These are phyloP conservation scores for Pitangus sulphuratus DNA, from an alignment of 2,797 vertebrate genomes.

Conservation along the genomic window DNA sequence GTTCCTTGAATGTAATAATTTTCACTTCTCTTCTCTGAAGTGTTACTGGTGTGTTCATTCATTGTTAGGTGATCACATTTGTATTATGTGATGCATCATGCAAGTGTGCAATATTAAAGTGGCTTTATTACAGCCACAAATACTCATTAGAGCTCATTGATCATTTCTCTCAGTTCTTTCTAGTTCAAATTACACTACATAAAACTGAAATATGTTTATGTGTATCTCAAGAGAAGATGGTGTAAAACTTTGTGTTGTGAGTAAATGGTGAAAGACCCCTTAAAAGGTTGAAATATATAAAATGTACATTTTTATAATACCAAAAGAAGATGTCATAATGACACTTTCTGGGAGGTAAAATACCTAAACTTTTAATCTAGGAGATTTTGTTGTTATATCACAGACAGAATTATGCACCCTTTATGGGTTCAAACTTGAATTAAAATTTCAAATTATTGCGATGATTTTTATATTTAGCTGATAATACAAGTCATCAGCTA, in stretches of 20 bases:
- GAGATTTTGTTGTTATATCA: slow-evolving; percentile 24
- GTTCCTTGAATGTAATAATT: slow-evolving; percentile 11
- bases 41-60: slow-evolving; percentile 26
- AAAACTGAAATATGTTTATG: slow-evolving; percentile 58
- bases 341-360: background rate
- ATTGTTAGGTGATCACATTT: background rate
- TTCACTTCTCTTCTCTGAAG: background rate
- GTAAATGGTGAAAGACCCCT: background rate
- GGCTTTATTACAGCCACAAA: slow-evolving; percentile 57
- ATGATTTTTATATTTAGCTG: slow-evolving; percentile 1
- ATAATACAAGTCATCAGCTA: slow-evolving; percentile 14
- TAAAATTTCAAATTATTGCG: slow-evolving; percentile 25
- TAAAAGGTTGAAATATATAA: slow-evolving; percentile 61
- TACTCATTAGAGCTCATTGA: slow-evolving; percentile 39
- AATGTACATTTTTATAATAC: slow-evolving; percentile 59
- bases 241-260: slow-evolving; percentile 38
- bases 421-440: background rate
- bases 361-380: slow-evolving; percentile 54
- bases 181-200: slow-evolving; percentile 31
- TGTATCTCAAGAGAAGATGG: slow-evolving; percentile 16
- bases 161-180: slow-evolving; percentile 16
- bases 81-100: background rate
- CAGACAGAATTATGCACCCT: background rate
- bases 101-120: slow-evolving; percentile 47
- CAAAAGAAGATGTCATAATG: slow-evolving; percentile 18